Conservation (phyloP, 2,888 invertebrate genomes). For the Drosophila hamatofila region DNA sequence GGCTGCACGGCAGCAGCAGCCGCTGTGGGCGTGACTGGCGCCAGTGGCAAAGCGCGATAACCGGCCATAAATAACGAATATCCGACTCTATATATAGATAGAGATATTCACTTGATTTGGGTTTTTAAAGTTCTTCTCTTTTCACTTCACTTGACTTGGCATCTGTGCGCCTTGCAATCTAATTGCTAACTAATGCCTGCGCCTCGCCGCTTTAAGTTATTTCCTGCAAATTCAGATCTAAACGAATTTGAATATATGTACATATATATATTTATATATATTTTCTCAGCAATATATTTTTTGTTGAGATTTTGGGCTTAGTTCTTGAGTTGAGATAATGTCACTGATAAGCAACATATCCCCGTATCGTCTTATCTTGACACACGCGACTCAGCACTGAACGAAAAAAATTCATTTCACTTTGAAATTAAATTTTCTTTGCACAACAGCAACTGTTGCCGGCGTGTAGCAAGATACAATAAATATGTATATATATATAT, state of each 20-base stretch:
- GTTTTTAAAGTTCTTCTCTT: neutral
- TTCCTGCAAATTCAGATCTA: slow-evolving; percentile 66
- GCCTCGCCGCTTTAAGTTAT: slow-evolving; percentile 38
- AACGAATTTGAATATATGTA: slow-evolving; percentile 66
- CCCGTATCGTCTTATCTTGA: slow-evolving; percentile 57
- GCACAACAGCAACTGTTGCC: slow-evolving; percentile 25
- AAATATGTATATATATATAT: too few species aligned
- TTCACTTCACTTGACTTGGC: slow-evolving; percentile 15
- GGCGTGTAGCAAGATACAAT: neutral
- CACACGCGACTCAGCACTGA: slow-evolving; percentile 34
- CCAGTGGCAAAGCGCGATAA: slow-evolving; percentile 79
- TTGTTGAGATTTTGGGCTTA: slow-evolving; percentile 68
- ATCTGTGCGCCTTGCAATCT: slow-evolving; percentile 63
- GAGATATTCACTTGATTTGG: slow-evolving; percentile 19
- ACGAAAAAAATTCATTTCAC: slow-evolving; percentile 3
- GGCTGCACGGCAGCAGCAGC: slow-evolving; percentile 71
- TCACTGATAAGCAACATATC: slow-evolving; percentile 64
- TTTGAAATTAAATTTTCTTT: slow-evolving; percentile 23
- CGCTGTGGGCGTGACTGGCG: slow-evolving; percentile 81
- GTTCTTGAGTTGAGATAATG: slow-evolving; percentile 70
- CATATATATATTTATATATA: slow-evolving; percentile 4
- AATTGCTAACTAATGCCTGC: slow-evolving; percentile 56
- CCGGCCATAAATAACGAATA: slow-evolving; percentile 72
- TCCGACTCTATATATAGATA: neutral
- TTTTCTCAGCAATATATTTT: slow-evolving; percentile 58